A percentile compares a stretch with the other conserved stretches of the same genome.
These are phyloP conservation scores for Ichneumoninae sp. DNA, from an alignment of 2,888 invertebrate genomes.

Conservation along the genomic window DNA sequence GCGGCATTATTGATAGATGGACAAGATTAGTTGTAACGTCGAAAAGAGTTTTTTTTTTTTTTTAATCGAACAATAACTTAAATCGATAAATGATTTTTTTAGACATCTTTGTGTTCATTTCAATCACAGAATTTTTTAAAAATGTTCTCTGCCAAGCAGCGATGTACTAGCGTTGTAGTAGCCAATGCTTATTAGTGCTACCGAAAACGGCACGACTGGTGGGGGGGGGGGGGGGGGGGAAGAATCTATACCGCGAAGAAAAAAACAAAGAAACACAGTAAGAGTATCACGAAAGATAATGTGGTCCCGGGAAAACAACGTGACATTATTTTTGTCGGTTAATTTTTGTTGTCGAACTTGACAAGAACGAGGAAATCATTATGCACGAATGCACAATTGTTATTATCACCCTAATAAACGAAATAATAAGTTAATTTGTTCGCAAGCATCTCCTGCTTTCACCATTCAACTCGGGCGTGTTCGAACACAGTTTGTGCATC, in stretches of 20 bases:
- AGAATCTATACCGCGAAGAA: no score
- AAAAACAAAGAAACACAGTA: no score
- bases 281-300: neutral
- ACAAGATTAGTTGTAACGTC: neutral
- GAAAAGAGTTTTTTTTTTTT: neutral
- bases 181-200: no score
- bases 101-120: neutral
- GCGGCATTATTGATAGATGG: neutral
- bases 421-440: constrained; percentile 46
- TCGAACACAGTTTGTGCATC: constrained; percentile 49
- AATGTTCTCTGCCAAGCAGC: no score
- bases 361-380: neutral
- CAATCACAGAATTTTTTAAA: neutral
- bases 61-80: neutral
- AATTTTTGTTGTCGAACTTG: neutral
- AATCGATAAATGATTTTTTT: neutral
- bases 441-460: neutral
- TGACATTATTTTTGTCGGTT: neutral
- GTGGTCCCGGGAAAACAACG: neutral
- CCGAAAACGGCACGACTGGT: no score
- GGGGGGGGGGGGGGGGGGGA: no score
- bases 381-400: constrained; percentile 9
- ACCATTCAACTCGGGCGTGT: constrained; percentile 50
- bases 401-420: constrained; percentile 45
- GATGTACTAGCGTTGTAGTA: no score